Base-by-base conservation (phyloP, 2,888 invertebrate species). In the Papilio protenor region DNA sequence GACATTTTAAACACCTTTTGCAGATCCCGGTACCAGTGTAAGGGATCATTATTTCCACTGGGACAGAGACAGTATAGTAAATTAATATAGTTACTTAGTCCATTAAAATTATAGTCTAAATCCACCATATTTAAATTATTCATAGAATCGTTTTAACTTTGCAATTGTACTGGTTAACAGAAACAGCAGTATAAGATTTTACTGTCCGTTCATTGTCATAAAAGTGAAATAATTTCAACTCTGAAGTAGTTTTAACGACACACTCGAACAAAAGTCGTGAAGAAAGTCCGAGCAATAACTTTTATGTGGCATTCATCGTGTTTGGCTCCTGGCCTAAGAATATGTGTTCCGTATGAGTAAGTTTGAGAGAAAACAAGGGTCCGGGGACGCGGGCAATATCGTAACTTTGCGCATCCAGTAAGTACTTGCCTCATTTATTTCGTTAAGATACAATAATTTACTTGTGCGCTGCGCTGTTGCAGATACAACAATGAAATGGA, bases 361-460 rank as follows among this genome's bases (percentile, higher is more conserved):
- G 84, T 86, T 86, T 84, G 82, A 83, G 82, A 82, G 80, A 77
- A 78, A 79, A 80, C 80, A 79, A 79, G 81, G 81, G 77, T 71
- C 71, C 12, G 57, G 80, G 82, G 77, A 79, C 78, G 82, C 81
- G 81, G 73, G 83, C 83, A 85, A 84, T 84, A 87, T 86, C 83
- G 84, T 85, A 83, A 84, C 83, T 85, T 79, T 75, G 83, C 47
- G 83, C 47, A 61, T 82, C 83, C 70, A 49, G 47, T 21, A 16
- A 49, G 33, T 52, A 27, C 52, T 61, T 49, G 90, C 84, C 84
- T 88, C 90, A 90, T 91, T 89, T 89, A 86, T 87, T 87, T 84
- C 82, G 87, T 89, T 90, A 89, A 88, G 87, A 88, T 86, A 87
- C 88, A 88, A 89, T 89, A 87, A 90, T 87, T 89, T 83, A 81